Evolutionary conservation across 2,797 vertebrate genomes (phyloP), one percentile per base, ranked within the genome.

Genomic region (Acrossocheilus fasciatus): DNA sequence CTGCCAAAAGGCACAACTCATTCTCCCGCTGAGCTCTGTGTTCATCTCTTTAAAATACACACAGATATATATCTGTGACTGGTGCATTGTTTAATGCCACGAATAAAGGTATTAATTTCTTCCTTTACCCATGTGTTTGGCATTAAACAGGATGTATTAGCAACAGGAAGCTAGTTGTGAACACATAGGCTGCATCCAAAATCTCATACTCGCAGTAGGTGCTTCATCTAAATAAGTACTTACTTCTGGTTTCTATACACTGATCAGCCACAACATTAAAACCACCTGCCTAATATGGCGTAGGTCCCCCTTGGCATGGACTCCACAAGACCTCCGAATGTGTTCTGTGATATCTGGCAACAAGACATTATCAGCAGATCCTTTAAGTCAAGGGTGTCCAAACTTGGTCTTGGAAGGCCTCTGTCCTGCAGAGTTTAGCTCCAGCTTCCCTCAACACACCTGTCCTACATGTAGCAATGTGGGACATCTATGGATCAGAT

Each of bases 1-100:
- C 76, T 94, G 92, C 91, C 92, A 93, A 90, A 76, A 90, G 86
- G 45, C 87, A 84, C 83, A 73, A 82, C 81, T 45, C 26, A 83
- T 77, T 43, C 62, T 50, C 74, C 79, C 15, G 43, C 34, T 66
- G 68, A 79, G 73, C 45, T 72, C 50, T 81, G 50, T 64, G 30
- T 84, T 68, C 45, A 20, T 43, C 82, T 59, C 87, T 86, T 45
- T 82, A 73, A 62, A 74, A 77, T 83, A 87, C 62, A 84, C 68
- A 50, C 64, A 77, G 34, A 52, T 52, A 17, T 52, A 52, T 64
- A 30, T 41, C 36, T 79, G 5, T 6, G 41, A 47, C 41, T 34
- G 17, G 59, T 11, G 30, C 70, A 47, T 45, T 45, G 41, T 26
- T 26, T 47, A 45, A 5, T 73, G 23, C 70, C 41, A 34, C 7